These are phyloP conservation scores for Platycheirus rosarum DNA, from an alignment of 2,888 invertebrate species.

Conservation along the genomic window DNA sequence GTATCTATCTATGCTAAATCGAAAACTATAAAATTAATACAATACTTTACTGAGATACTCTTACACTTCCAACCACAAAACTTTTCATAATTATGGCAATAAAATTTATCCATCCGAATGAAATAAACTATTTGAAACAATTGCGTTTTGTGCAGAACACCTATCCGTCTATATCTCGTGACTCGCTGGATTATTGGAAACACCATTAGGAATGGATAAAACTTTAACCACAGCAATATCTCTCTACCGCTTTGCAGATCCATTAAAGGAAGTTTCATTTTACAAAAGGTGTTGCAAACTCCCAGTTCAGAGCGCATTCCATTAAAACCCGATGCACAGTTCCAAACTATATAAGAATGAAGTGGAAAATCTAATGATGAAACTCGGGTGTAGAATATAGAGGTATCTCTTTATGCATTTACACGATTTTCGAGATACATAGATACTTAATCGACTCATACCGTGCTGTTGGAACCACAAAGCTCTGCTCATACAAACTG, in stretches of 20 bases:
- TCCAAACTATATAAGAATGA: too few relatives aligned
- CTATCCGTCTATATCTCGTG: background rate
- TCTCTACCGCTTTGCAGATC: background rate
- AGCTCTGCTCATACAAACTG: background rate
- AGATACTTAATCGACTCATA: background rate
- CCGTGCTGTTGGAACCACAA: background rate
- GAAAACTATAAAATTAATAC: background rate
- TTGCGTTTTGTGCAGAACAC: background rate
- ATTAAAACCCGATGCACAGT: too few relatives aligned
- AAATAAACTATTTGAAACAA: background rate
- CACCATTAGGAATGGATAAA: background rate
- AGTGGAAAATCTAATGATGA: too few relatives aligned
- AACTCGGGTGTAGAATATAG: too few relatives aligned
- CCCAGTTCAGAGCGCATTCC: too few relatives aligned
- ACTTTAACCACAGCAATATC: background rate
- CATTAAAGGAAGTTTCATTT: background rate
- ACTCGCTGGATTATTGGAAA: background rate
- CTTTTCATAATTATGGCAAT: background rate
- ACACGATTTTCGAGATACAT: background rate
- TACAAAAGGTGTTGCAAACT: too few relatives aligned
- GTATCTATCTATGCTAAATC: background rate
- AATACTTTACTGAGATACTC: background rate
- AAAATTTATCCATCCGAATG: background rate
- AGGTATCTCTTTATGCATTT: background rate
- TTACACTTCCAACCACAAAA: background rate